Conservation (phyloP, 2,113 vertebrate genomes). For the Apodemus sylvaticus region DNA sequence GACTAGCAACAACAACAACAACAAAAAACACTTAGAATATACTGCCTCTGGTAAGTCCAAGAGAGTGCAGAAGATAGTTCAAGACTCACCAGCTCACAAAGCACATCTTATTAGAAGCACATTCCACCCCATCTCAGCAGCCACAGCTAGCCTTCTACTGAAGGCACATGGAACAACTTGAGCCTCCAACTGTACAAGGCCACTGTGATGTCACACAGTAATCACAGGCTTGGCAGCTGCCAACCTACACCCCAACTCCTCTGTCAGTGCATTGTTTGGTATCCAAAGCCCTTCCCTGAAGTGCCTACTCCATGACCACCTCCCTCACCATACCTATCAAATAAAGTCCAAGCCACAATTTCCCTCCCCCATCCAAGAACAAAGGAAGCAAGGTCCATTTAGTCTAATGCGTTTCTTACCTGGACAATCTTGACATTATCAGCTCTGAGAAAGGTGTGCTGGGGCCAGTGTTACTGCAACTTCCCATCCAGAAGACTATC, state of each 20-base stretch:
- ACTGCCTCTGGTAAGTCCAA: background rate
- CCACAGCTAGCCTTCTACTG: slow-evolving; percentile 37
- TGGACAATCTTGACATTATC: background rate
- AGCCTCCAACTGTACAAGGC: background rate
- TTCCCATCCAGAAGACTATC: background rate
- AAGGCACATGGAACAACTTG: slow-evolving; percentile 40
- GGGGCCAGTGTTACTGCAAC: background rate
- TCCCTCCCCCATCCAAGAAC: background rate
- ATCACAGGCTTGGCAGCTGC: slow-evolving; percentile 39
- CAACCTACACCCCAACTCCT: background rate
- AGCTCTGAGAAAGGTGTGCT: background rate
- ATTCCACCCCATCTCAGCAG: background rate
- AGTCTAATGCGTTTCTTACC: background rate
- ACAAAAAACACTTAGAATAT: background rate
- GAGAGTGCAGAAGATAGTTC: background rate
- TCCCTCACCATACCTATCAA: background rate
- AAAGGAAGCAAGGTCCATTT: background rate
- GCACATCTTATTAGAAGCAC: slow-evolving; percentile 41
- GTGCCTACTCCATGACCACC: background rate
- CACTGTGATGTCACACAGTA: slow-evolving; percentile 26
- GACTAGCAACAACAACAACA: background rate
- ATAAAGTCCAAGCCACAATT: background rate
- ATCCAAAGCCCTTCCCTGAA: background rate
- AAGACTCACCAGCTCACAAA: slow-evolving; percentile 4
- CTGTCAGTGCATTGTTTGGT: background rate